Evolutionary conservation across 2,797 vertebrate species (phyloP), one percentile per base, ranked within the genome.

Genomic region (Liparis tanakae): DNA sequence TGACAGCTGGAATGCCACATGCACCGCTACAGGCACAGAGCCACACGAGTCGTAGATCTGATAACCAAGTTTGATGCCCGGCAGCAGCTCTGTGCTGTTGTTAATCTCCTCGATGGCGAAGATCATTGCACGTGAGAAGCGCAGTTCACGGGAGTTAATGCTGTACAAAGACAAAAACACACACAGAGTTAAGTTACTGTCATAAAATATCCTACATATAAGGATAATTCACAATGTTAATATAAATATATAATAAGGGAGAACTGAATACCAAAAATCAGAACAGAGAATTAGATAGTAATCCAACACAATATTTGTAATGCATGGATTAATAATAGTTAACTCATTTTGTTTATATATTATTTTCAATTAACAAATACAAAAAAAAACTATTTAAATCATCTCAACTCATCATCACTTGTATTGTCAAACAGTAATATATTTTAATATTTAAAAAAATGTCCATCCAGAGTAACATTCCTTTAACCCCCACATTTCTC

Each of bases 41-140:
- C 67, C 71, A 5, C 92, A 93, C 0, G 90, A 87, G 71, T 93
- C 92, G 1, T 92, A 73, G 69, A 93, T 89, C 48, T 68, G 76
- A 76, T 92, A 92, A 50, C 92, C 91, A 1, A 93, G 50, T 53
- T 25, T 83, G 30, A 91, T 46, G 4, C 83, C 85, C 0, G 91
- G 92, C 30, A 93, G 78, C 7, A 93, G 86, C 13, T 82, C 54
- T 0, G 83, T 73, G 63, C 85, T 91, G 86, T 87, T 90, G 80
- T 92, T 93, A 6, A 93, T 91, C 51, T 92, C 89, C 4, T 89
- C 78, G 0, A 93, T 79, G 17, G 91, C 83, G 37, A 90, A 92
- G 2, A 88, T 18, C 90, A 92, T 87, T 39, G 90, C 57, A 0
- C 83, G 87, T 1, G 86, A 78, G n/a, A 88, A 87, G 41, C 78